phyloP scores from a whole-genome alignment of 2,888 invertebrate species.

The Drosophila fungiperda region DNA sequence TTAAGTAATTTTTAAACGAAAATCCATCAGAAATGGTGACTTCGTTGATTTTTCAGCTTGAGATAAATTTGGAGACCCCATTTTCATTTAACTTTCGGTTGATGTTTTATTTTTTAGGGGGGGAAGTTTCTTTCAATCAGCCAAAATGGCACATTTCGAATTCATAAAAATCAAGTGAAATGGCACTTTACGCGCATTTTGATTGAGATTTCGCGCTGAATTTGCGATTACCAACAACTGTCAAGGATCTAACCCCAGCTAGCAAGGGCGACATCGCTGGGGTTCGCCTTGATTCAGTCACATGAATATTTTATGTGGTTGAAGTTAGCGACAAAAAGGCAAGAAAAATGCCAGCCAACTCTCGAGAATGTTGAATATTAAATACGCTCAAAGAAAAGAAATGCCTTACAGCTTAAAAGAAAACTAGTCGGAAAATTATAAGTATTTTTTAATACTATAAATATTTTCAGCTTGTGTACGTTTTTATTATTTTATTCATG shows the following conservation, averaged over 20 bases:
- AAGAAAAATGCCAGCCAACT: background rate
- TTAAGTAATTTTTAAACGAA: background rate
- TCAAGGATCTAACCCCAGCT: conserved; percentile 42
- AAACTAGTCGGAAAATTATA: background rate
- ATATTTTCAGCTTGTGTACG: background rate
- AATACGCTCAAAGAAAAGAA: conserved; percentile 5
- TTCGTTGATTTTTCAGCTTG: background rate
- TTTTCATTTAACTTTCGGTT: conserved; percentile 16
- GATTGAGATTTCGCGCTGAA: conserved; percentile 75
- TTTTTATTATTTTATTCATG: background rate
- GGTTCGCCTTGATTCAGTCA: conserved; percentile 10
- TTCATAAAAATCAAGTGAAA: conserved; percentile 75
- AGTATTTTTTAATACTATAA: background rate
- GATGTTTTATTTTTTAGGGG: conserved; percentile 7
- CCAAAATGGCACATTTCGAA: conserved; percentile 45
- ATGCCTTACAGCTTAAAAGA: background rate
- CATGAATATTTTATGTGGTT: conserved; percentile 46
- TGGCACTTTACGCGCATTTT: conserved; percentile 78
- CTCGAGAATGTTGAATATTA: conserved; percentile 7
- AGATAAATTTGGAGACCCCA: background rate
- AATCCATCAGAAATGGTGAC: background rate
- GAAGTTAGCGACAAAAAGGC: background rate
- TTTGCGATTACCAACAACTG: conserved; percentile 64
- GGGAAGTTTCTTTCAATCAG: conserved; percentile 27
- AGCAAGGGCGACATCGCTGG: conserved; percentile 3